Conservation (phyloP, 2,888 invertebrate genomes). For the Lepas anatifera region DNA sequence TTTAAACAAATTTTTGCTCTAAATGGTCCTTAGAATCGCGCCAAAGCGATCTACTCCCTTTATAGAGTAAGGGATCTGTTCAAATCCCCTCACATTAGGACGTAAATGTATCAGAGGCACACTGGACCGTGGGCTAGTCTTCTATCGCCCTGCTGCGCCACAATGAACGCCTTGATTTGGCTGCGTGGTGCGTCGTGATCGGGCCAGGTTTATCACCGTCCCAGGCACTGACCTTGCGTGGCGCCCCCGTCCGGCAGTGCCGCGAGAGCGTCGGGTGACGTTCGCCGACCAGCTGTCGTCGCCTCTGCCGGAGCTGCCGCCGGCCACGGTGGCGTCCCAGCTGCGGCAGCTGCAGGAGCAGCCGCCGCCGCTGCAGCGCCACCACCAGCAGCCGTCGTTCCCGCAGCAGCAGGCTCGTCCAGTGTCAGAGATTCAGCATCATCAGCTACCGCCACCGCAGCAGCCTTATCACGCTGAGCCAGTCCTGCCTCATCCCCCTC, state of each 20-base stretch:
- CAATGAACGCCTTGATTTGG: background rate
- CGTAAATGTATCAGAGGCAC: background rate
- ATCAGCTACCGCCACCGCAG: too few species aligned
- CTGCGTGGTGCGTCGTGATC: background rate
- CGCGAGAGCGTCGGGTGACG: background rate
- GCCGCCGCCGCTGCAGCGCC: background rate
- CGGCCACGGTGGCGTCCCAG: background rate
- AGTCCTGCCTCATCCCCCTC: too few species aligned
- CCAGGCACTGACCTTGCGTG: too few species aligned
- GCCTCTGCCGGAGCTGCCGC: background rate
- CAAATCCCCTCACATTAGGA: background rate
- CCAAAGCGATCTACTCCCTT: too few species aligned
- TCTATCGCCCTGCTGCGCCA: background rate
- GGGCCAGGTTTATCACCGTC: background rate
- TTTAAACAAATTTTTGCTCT: too few species aligned
- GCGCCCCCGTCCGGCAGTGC: too few species aligned
- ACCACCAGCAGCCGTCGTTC: too few species aligned
- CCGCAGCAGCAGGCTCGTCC: too few species aligned
- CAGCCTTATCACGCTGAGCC: too few species aligned
- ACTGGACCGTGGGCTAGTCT: background rate
- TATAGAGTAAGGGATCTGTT: too few species aligned
- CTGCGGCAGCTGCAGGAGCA: background rate
- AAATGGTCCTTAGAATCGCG: too few species aligned
- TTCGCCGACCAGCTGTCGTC: background rate
- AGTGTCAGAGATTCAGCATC: too few species aligned